Evolutionary conservation across 2,113 vertebrate genomes (phyloP).

Genomic region (Oxygymnocypris stewartii): DNA sequence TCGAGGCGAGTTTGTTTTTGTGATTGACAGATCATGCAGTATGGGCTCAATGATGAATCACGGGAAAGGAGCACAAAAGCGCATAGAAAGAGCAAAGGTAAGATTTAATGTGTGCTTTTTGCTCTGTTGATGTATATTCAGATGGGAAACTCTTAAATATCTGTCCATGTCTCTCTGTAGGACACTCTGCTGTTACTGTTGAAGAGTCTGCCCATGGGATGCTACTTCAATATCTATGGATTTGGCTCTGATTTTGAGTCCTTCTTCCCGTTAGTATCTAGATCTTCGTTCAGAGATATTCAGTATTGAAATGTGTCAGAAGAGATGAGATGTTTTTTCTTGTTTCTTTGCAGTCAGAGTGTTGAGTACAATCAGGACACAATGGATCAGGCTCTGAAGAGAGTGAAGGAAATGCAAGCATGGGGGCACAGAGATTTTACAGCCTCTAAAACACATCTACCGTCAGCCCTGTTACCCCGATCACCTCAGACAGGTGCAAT

Average conservation of each 20-base stretch:
- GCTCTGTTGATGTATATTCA: background rate
- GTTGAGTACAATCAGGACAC: too few relatives aligned
- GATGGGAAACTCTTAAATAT: background rate
- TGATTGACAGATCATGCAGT: constrained; percentile 38
- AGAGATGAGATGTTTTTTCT: background rate
- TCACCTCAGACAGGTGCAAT: too few relatives aligned
- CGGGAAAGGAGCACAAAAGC: background rate
- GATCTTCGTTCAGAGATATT: background rate
- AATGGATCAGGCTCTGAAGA: too few relatives aligned
- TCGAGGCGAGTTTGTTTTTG: too few relatives aligned
- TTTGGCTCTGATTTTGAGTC: constrained; percentile 77
- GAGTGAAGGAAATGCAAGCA: too few relatives aligned
- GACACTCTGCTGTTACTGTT: constrained; percentile 79
- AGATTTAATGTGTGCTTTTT: background rate
- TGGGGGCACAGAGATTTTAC: too few relatives aligned
- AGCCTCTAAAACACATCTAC: too few relatives aligned
- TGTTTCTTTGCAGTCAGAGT: too few relatives aligned
- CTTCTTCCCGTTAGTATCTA: constrained; percentile 58
- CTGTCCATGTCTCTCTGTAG: constrained; percentile 58
- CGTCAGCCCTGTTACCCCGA: too few relatives aligned
- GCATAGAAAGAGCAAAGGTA: constrained; percentile 80
- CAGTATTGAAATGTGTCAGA: background rate
- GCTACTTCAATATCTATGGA: constrained; percentile 85
- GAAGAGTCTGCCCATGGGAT: constrained; percentile 85
- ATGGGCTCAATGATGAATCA: constrained; percentile 64